Base-by-base conservation (phyloP, 1,140 invertebrate species). In the Panagrolaimus sp. region DNA sequence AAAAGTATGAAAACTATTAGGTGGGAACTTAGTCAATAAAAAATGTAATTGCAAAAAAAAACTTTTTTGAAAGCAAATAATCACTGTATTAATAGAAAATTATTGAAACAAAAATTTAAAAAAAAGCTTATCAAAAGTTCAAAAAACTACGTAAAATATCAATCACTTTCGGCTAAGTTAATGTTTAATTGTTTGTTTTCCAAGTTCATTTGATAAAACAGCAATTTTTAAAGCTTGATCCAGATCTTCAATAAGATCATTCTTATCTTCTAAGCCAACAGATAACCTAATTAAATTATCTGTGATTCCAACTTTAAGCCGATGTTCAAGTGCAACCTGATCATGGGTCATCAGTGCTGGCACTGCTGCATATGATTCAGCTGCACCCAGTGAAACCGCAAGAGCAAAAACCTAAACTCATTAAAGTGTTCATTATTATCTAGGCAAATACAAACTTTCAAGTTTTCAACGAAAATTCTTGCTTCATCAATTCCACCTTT, bases 261-360 rank as follows among this genome's bases (percentile, higher is more conserved):
- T 87, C 9, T 87, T 85, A 75, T 91, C 89, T 86, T 98, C 94
- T 5, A 97, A 84, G 3, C 95, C 94, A 44, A 97, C 89, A 0
- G 93, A 96, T 5, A 98, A 83, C 66, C 95, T 87, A 67, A 98
- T 88, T 1, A 98, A 85, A 42, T 88, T 88, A 80, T 96, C 91
- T 0, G 88, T 89, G 53, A 98, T 94, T 5, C 92, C 91, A 8
- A 97, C 85, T 44, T 86, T 80, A 27, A 82, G 85, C 76, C 92
- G 85, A 68, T 90, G 87, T 16, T 89, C 88, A 14, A 38, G 43
- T 14, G 70, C 57, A 23, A 72, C 70, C 4, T 61, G 23, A 53
- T 42, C 65, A 46, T 72, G 70, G 20, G 70, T 65, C 70, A 72
- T 72, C 43, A 83, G 81, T 81, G 81, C 84, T 80, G 85, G 85